phyloP scores from a whole-genome alignment of 1,140 invertebrate genomes.

The Drosophila murphyi region DNA sequence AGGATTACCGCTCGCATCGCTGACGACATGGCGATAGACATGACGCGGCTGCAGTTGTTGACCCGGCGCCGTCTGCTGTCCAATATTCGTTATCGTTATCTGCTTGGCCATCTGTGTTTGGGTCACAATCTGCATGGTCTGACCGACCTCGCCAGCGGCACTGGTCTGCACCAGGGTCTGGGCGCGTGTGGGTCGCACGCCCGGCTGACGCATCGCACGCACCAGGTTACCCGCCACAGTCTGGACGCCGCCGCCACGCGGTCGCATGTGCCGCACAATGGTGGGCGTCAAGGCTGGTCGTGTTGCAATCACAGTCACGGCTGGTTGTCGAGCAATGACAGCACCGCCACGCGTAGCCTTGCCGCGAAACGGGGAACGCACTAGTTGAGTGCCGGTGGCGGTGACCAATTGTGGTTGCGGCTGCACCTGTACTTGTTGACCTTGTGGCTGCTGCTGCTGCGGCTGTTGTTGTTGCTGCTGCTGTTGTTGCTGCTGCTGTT shows the following conservation, averaged over 20 bases:
- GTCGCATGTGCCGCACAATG: slow-evolving; percentile 63
- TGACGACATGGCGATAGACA: slow-evolving; percentile 59
- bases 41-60: slow-evolving; percentile 54
- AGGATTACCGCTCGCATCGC: slow-evolving; percentile 40
- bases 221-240: slow-evolving; percentile 39
- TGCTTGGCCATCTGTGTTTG: slow-evolving; percentile 57
- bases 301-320: slow-evolving; percentile 48
- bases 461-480: slow-evolving; percentile 39
- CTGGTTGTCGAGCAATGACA: slow-evolving; percentile 41
- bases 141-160: slow-evolving; percentile 33
- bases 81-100: slow-evolving; percentile 63
- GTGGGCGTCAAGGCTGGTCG: slow-evolving; percentile 51
- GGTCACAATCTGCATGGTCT: slow-evolving; percentile 70
- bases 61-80: slow-evolving; percentile 45
- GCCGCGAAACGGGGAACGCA: slow-evolving; percentile 52
- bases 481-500: slow-evolving; percentile 40
- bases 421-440: slow-evolving; percentile 33
- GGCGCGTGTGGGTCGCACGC: slow-evolving; percentile 51
- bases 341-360: slow-evolving; percentile 57
- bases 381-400: slow-evolving; percentile 46
- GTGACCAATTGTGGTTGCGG: slow-evolving; percentile 55
- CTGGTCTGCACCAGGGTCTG: slow-evolving; percentile 59
- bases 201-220: slow-evolving; percentile 48
- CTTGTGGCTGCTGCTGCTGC: slow-evolving; percentile 21
- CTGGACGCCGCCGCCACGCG: slow-evolving; percentile 50